A percentile compares a stretch with the other conserved stretches of the same genome.
These are phyloP conservation scores for Siniperca knerii DNA, from an alignment of 2,113 vertebrate genomes.

Conservation along the genomic window DNA sequence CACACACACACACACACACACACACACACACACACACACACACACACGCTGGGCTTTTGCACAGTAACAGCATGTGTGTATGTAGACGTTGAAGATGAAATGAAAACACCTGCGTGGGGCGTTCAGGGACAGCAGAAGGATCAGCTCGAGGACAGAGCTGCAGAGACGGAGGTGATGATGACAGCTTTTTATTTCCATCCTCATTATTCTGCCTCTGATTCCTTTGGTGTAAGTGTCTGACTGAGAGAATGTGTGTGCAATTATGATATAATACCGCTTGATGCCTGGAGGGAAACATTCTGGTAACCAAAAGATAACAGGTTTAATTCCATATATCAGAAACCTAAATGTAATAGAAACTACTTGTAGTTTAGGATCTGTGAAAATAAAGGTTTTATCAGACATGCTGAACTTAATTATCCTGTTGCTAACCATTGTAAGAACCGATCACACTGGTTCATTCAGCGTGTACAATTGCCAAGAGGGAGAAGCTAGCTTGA, in stretches of 20 bases:
- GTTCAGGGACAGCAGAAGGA: slow-evolving; percentile 21
- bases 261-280: background rate
- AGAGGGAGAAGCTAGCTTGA: too few relatives aligned
- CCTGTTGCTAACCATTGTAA: background rate
- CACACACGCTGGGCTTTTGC: background rate
- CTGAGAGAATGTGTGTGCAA: background rate
- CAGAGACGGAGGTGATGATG: background rate
- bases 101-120: slow-evolving; percentile 1
- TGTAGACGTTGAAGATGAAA: background rate
- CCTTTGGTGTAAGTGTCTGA: background rate
- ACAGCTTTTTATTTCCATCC: slow-evolving; percentile 8
- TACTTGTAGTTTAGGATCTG: background rate
- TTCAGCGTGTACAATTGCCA: too few relatives aligned
- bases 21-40: background rate
- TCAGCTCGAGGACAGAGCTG: background rate
- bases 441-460: too few relatives aligned
- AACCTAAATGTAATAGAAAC: background rate
- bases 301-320: background rate
- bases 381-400: too few relatives aligned
- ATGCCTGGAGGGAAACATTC: background rate
- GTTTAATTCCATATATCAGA: background rate
- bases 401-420: background rate
- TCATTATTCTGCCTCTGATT: slow-evolving; percentile 13
- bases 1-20: background rate
- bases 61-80: fast-evolving